Evolutionary conservation across 2,797 vertebrate genomes (phyloP).

Genomic region (Okamejei kenojei): DNA sequence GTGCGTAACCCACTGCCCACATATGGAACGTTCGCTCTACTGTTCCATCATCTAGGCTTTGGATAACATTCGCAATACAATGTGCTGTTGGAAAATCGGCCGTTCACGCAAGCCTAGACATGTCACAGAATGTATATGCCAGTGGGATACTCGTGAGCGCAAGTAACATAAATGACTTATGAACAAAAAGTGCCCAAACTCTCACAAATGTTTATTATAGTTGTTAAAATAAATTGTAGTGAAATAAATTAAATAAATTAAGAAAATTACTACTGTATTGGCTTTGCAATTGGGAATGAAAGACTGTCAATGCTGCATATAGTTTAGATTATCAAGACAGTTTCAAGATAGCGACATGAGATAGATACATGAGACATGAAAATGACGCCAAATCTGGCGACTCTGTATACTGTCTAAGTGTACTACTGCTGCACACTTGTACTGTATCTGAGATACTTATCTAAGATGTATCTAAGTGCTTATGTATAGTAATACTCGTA

Average conservation of each 20-base stretch:
- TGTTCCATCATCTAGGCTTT: neutral
- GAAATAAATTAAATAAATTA: constrained; percentile 16
- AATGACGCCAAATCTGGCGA: no score
- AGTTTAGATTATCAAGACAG: neutral
- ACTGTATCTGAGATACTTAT: no score
- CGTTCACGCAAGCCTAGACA: neutral
- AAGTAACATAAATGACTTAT: neutral
- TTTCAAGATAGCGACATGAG: neutral
- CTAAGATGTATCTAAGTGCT: no score
- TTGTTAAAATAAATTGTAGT: neutral
- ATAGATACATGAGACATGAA: no score
- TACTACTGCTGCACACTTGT: no score
- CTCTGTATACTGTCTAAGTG: no score
- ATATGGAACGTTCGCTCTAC: neutral
- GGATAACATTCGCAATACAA: neutral
- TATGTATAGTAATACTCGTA: no score
- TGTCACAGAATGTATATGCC: neutral
- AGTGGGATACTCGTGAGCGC: neutral
- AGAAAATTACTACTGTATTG: neutral
- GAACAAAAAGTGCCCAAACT: neutral
- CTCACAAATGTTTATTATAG: neutral
- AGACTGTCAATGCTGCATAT: neutral
- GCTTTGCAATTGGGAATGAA: neutral
- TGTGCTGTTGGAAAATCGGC: neutral
- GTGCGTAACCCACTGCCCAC: no score